These are phyloP conservation scores for Aporophyla lueneburgensis DNA, from an alignment of 2,888 invertebrate species.

Conservation along the genomic window DNA sequence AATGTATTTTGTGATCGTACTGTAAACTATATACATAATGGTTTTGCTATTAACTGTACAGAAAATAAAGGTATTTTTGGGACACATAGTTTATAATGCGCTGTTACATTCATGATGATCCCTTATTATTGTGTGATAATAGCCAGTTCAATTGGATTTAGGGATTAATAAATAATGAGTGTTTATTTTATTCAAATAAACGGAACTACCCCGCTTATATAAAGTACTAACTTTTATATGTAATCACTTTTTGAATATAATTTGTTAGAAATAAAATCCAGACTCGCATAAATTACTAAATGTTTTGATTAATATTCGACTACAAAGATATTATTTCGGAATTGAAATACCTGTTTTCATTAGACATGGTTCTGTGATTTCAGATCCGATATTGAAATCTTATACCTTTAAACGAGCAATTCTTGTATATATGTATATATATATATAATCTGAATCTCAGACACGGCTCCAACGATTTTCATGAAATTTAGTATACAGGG, in stretches of 20 bases:
- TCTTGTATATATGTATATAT: no score
- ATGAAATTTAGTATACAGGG: no score
- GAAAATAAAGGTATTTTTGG: neutral
- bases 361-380: slow-evolving; percentile 28
- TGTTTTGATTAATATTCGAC: neutral
- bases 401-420: no score
- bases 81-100: neutral
- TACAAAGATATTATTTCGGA: neutral
- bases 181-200: slow-evolving; percentile 22
- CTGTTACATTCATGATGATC: slow-evolving; percentile 9
- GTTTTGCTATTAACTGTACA: neutral
- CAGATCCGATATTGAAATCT: slow-evolving; percentile 44
- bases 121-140: neutral
- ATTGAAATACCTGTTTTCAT: slow-evolving; percentile 20
- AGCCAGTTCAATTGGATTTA: slow-evolving; percentile 9
- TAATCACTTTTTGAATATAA: neutral
- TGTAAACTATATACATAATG: neutral
- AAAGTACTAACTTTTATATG: neutral
- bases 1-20: neutral
- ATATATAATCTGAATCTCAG: no score
- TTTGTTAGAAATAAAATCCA: neutral
- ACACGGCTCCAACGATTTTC: no score
- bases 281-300: neutral
- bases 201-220: no score
- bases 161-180: slow-evolving; percentile 10